Percentiles rank a stretch among this genome's conserved stretches.
phyloP scores from a whole-genome alignment of 2,113 vertebrate species.

The Uropsilus gracilis region DNA sequence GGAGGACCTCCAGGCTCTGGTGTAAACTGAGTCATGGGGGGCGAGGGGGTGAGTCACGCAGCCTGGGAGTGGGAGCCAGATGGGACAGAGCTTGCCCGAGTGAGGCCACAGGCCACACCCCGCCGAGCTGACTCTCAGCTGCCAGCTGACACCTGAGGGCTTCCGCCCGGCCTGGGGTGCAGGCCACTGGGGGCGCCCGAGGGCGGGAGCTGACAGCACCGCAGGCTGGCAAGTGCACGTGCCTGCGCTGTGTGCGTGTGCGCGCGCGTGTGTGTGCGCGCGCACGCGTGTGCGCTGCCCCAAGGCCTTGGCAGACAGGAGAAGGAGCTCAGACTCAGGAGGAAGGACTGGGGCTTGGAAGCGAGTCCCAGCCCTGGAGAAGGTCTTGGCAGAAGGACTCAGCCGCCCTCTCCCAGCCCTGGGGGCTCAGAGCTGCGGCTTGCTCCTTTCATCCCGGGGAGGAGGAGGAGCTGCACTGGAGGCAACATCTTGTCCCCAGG shows the following conservation, averaged over 20 bases:
- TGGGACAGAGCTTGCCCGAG: slow-evolving; percentile 26
- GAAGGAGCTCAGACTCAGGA: slow-evolving; percentile 46
- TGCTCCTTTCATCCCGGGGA: not conserved
- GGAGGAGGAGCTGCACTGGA: not conserved
- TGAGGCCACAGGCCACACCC: not conserved
- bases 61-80: slow-evolving; percentile 55
- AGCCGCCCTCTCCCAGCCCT: slow-evolving; percentile 57
- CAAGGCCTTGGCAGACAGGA: slow-evolving; percentile 21
- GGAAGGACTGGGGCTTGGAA: slow-evolving; percentile 60
- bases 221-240: fast-evolving
- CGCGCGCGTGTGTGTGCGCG: not conserved
- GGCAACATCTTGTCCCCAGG: not conserved
- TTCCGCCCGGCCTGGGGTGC: not conserved
- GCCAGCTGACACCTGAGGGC: too few relatives aligned
- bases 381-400: slow-evolving; percentile 31
- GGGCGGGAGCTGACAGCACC: not conserved
- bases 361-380: slow-evolving; percentile 5
- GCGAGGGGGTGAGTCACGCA: slow-evolving; percentile 60
- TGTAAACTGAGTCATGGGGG: slow-evolving; percentile 82
- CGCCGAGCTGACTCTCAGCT: not conserved
- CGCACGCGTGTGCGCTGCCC: not conserved
- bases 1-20: slow-evolving; percentile 63
- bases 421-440: not conserved
- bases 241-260: not conserved
- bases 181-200: not conserved